Percentiles rank a stretch among this genome's conserved stretches.
Conservation (phyloP, 2,797 vertebrate genomes). For the Delichon dasypus region DNA sequence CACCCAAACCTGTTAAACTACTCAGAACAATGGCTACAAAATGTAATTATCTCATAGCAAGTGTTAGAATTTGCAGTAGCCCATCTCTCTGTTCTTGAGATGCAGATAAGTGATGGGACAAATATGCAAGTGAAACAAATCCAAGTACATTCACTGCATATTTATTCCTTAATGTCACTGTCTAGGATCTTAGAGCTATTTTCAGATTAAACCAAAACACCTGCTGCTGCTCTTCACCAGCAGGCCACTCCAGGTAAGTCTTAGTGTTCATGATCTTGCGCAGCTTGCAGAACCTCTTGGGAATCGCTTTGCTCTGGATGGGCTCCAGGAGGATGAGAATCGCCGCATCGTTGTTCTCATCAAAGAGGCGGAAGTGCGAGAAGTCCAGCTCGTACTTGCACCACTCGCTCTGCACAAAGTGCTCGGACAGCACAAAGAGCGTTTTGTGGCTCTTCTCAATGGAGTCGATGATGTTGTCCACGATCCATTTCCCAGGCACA, state of each 20-base stretch:
- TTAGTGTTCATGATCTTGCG: slow-evolving; percentile 76
- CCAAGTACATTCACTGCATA: no score
- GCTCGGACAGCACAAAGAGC: slow-evolving; percentile 84
- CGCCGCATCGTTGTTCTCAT: neutral
- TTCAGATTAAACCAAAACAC: slow-evolving; percentile 82
- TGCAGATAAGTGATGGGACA: neutral
- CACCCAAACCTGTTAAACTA: neutral
- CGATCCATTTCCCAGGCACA: slow-evolving; percentile 84
- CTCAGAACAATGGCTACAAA: neutral
- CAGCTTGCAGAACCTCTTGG: slow-evolving; percentile 14
- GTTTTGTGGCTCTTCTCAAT: slow-evolving; percentile 85
- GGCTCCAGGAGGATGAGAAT: neutral
- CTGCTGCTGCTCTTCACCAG: slow-evolving; percentile 60
- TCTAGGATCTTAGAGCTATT: slow-evolving; percentile 67
- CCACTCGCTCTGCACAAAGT: slow-evolving; percentile 88
- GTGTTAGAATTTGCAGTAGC: neutral
- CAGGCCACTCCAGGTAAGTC: slow-evolving; percentile 84
- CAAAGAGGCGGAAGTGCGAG: slow-evolving; percentile 87
- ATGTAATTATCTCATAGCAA: neutral
- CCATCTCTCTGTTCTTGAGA: neutral
- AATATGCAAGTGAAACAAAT: neutral
- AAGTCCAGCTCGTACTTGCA: slow-evolving; percentile 90
- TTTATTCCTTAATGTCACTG: neutral
- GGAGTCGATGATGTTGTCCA: slow-evolving; percentile 87
- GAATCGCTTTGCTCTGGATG: neutral